These are phyloP conservation scores for Mythimna albipuncta DNA, from an alignment of 2,888 invertebrate genomes.

Conservation along the genomic window DNA sequence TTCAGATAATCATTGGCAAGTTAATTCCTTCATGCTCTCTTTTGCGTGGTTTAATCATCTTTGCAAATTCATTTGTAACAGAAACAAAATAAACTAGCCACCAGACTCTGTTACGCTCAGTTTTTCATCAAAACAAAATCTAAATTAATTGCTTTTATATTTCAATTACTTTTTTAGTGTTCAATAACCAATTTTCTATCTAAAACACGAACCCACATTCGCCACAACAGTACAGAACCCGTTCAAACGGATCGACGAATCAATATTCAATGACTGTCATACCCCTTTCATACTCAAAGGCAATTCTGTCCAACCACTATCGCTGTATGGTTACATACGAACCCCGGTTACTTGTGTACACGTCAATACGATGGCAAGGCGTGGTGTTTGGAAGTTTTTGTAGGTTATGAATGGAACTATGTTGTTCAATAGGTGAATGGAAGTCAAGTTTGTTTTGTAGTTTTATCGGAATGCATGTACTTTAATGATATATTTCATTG, in stretches of 20 bases:
- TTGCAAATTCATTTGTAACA: neutral
- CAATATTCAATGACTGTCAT: constrained; percentile 72
- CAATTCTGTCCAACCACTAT: constrained; percentile 63
- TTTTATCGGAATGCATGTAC: too few relatives aligned
- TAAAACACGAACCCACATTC: constrained; percentile 1
- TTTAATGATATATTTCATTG: too few relatives aligned
- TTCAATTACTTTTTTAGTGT: neutral
- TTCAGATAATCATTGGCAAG: too few relatives aligned
- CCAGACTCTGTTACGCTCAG: neutral
- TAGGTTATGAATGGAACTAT: constrained; percentile 8
- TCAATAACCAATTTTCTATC: neutral
- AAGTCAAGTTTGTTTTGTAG: neutral
- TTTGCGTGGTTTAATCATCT: too few relatives aligned
- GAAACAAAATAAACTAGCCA: neutral
- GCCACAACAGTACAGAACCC: constrained; percentile 50
- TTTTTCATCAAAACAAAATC: neutral
- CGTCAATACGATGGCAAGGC: constrained; percentile 1
- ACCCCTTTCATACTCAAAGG: constrained; percentile 70
- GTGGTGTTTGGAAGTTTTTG: constrained; percentile 26
- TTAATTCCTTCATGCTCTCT: too few relatives aligned
- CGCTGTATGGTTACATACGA: constrained; percentile 53
- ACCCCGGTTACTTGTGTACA: constrained; percentile 24
- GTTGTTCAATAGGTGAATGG: neutral
- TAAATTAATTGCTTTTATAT: neutral
- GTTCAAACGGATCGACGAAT: constrained; percentile 49